Evolutionary conservation across 2,797 vertebrate genomes (phyloP), one percentile per base, ranked within the genome.

Genomic region (Lagocephalus sceleratus): DNA sequence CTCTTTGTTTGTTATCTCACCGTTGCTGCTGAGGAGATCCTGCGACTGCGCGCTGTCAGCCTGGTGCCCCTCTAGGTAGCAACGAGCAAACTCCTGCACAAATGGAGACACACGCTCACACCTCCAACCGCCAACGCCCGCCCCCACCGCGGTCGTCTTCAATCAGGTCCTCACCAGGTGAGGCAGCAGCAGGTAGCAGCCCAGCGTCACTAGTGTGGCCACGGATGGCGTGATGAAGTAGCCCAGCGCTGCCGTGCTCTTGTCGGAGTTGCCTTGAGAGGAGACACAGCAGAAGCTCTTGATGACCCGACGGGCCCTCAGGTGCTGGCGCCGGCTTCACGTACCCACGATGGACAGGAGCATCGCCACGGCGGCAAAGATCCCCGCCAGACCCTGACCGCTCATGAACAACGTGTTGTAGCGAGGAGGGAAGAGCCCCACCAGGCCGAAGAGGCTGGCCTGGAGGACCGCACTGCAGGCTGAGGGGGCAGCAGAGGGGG

Each of bases 371-470:
- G 93, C 91, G 0, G 95, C 91, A 0, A 98, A 96, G 44, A 90
- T 91, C 57, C 95, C 95, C 0, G 94, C 93, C 49, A 97, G 82
- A 7, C 94, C 95, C 78, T 98, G 95, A 35, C 95, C 95, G 0
- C 94, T 97, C 95, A 98, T 96, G 80, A 96, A 93, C 60, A 94
- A 89, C 1, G 93, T 83, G 0, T 90, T 96, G 86, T 97, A 97
- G 20, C 79, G 89, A 32, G 85, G 62, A 1, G 95, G 95, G n/a
- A 98, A 80, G 39, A 92, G 87, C 0, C 93, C 91, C 0, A 94
- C 93, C 76, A 96, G 60, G 0, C 95, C 95, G 2, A 96, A 97
- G 22, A 98, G 89, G 71, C 94, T 95, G 71, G 94, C 76, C 86
- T 98, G 95, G 40, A 98, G 90, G 60, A 98, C 86, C 0, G 95